Conservation (phyloP, 2,797 vertebrate genomes). For the Darevskia mixta region DNA sequence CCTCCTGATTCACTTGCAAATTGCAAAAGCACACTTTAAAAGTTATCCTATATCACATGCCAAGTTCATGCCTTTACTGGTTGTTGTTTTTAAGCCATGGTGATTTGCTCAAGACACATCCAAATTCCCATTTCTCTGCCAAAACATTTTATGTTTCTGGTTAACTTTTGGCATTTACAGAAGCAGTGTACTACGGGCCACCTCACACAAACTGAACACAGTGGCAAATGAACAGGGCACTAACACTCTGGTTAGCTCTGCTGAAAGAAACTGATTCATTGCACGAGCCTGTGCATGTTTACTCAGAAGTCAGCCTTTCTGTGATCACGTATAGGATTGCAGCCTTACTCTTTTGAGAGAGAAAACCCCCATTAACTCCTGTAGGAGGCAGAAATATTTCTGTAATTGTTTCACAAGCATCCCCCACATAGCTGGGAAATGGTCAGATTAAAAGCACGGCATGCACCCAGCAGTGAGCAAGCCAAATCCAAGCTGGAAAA, state of each 20-base stretch:
- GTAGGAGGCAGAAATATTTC: constrained; percentile 24
- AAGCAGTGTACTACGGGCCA: neutral
- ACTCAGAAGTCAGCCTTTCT: too few species aligned
- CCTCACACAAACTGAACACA: neutral
- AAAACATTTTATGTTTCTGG: neutral
- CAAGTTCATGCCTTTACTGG: neutral
- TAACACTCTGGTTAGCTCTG: neutral
- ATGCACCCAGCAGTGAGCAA: constrained; percentile 34
- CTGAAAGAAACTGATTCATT: too few species aligned
- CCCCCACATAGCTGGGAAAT: constrained; percentile 7
- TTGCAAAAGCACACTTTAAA: neutral
- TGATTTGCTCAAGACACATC: neutral
- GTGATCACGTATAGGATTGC: too few species aligned
- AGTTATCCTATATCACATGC: neutral
- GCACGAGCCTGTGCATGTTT: neutral
- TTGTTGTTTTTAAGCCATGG: neutral
- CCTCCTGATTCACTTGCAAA: neutral
- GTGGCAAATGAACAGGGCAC: neutral
- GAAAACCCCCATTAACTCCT: neutral
- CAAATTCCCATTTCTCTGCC: neutral
- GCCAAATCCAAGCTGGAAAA: constrained; percentile 58
- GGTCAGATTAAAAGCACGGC: constrained; percentile 30
- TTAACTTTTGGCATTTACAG: neutral
- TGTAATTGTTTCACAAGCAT: constrained; percentile 28
- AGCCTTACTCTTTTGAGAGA: neutral